Conservation (phyloP, 30 jellyfish, hydroid and myxozoan species). For the Turritopsis rubra region DNA sequence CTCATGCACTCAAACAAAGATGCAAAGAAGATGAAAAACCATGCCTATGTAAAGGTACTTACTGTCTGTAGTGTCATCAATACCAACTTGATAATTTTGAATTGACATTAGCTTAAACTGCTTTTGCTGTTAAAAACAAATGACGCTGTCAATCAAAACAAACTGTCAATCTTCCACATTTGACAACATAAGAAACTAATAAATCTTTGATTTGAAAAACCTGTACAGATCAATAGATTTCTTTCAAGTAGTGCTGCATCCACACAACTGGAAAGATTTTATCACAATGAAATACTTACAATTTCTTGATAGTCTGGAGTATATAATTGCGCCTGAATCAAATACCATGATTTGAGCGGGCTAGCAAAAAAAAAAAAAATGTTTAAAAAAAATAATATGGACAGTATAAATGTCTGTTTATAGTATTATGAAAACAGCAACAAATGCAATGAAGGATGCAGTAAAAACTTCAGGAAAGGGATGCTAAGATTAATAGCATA, state of each 20-base stretch:
- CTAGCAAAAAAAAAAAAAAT: slow-evolving; percentile 11
- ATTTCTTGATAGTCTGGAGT: slow-evolving; percentile 38
- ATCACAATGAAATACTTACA: slow-evolving; percentile 23
- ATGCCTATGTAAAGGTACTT: not conserved
- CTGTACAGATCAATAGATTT: not conserved
- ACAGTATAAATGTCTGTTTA: not conserved
- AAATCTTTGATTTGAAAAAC: too few species aligned
- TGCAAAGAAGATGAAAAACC: not conserved
- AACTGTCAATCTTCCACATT: too few species aligned
- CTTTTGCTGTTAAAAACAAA: slow-evolving; percentile 26
- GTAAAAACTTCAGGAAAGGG: too few species aligned
- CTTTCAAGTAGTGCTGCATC: not conserved
- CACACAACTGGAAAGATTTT: not conserved
- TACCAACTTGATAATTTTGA: slow-evolving; percentile 47
- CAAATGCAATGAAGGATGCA: too few species aligned
- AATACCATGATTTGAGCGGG: slow-evolving; percentile 30
- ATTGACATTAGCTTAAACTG: slow-evolving; percentile 35
- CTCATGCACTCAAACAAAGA: not conserved
- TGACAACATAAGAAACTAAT: too few species aligned
- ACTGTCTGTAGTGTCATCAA: slow-evolving; percentile 28
- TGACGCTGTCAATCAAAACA: too few species aligned
- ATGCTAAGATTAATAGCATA: too few species aligned
- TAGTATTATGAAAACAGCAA: too few species aligned
- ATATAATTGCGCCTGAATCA: slow-evolving; percentile 36
- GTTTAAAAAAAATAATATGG: too few species aligned